Evolutionary conservation across 2,888 invertebrate genomes (phyloP), one percentile per base, ranked within the genome.

Genomic region (Xestia rhomboidea): DNA sequence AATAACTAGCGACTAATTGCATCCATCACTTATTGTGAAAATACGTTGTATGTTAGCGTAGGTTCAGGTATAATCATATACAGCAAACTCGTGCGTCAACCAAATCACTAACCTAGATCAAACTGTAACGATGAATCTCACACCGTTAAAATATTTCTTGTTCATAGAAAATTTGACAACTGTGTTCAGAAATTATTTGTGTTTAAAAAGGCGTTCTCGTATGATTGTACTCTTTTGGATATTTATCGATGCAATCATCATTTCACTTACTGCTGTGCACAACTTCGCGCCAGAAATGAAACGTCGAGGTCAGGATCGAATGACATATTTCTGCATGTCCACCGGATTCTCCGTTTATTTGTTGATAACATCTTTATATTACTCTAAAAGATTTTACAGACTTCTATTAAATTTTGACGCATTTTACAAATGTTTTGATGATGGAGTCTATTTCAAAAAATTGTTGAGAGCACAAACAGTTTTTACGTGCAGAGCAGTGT

Each of bases 151-250:
- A 77, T 81, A 81, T 68, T n/a, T 89, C 34, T 64, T 87, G 64
- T 64, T 75, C 49, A 54, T 88, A 15, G 90, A 90, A 85, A 90
- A 88, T 73, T 10, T 83, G 8, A 73, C 87, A 3, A 76, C 88
- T 7, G 72, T 91, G 0, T 89, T 89, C 63, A 86, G 90, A 81
- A 92, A 91, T 73, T 86, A 87, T 76, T 46, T 30, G 0, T 60
- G 21, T 27, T 84, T 74, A 4, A 84, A 67, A 60, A 89, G 63
- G 68, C 44, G 60, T 63, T 57, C 54, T 18, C 86, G 77, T 44
- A 68, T 81, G 57, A 62, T 84, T 57, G 70, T 79, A 27, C 27
- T 67, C 7, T 6, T 71, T 10, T 87, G 81, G 73, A 69, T 83
- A 13, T 13, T 82, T 0, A 11, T 78, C 0, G 78, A 84, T 49